Conservation (phyloP, 2,888 invertebrate genomes). For the Ethmia dodecea region DNA sequence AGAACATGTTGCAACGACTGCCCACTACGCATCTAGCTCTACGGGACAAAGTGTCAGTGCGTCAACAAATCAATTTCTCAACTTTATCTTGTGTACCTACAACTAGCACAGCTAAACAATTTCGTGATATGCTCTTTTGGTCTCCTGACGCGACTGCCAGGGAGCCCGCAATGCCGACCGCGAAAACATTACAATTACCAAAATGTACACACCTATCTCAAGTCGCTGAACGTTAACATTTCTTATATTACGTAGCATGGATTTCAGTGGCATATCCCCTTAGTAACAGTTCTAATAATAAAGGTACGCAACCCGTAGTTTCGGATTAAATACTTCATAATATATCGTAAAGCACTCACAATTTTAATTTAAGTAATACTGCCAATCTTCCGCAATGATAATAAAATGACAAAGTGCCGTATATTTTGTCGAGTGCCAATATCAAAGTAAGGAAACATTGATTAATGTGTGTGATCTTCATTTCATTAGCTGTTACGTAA, state of each 20-base stretch:
- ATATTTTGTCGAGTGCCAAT: too few species aligned
- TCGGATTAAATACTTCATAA: conserved; percentile 24
- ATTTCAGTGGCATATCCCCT: conserved; percentile 37
- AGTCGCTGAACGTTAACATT: conserved; percentile 57
- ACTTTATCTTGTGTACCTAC: conserved; percentile 30
- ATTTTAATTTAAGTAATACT: conserved; percentile 25
- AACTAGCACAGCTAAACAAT: conserved; percentile 56
- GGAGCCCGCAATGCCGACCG: conserved; percentile 24
- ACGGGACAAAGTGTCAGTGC: conserved; percentile 55
- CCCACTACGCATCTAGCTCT: conserved; percentile 58
- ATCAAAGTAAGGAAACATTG: too few species aligned
- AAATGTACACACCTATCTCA: conserved; percentile 54
- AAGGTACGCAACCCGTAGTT: conserved; percentile 23
- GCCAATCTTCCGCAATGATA: too few species aligned
- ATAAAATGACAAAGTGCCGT: too few species aligned
- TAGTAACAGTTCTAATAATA: conserved; percentile 27
- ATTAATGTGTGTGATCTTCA: conserved; percentile 28
- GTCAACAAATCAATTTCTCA: conserved; percentile 41
- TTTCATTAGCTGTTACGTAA: conserved; percentile 10
- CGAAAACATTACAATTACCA: conserved; percentile 42
- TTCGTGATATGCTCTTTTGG: conserved; percentile 55
- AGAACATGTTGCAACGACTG: conserved; percentile 43
- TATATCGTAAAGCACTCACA: conserved; percentile 34
- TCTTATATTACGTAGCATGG: conserved; percentile 47
- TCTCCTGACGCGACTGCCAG: conserved; percentile 28